A percentile compares a stretch with the other conserved stretches of the same genome.
These are phyloP conservation scores for Chloroclysta siterata DNA, from an alignment of 2,888 invertebrate genomes.

Conservation along the genomic window DNA sequence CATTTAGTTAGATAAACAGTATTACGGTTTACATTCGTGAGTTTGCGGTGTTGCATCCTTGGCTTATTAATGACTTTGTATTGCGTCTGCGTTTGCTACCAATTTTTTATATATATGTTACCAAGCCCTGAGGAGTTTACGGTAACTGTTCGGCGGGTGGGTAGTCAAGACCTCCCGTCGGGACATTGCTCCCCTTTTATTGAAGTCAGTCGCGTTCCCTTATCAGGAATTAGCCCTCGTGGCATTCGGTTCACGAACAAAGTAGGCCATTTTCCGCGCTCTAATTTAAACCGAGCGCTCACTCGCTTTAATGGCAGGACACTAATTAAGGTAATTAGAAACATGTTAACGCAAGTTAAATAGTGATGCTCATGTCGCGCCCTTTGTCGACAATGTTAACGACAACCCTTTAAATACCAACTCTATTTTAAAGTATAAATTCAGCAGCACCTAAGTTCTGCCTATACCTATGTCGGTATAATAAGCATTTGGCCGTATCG, in stretches of 20 bases:
- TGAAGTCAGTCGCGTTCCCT: conserved; percentile 72
- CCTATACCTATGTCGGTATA: conserved; percentile 19
- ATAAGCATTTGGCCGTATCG: conserved; percentile 37
- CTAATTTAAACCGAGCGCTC: conserved; percentile 74
- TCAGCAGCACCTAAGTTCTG: conserved; percentile 25
- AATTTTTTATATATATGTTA: conserved; percentile 38
- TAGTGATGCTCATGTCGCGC: conserved; percentile 48
- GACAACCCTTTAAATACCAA: conserved; percentile 13
- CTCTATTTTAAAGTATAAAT: conserved; percentile 19
- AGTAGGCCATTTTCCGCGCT: conserved; percentile 72
- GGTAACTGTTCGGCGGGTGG: conserved; percentile 60
- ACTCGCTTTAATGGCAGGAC: conserved; percentile 70
- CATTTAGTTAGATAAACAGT: conserved; percentile 39
- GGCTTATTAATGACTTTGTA: conserved; percentile 23
- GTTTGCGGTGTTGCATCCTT: conserved; percentile 31
- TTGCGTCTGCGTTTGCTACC: conserved; percentile 22
- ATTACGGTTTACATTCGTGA: conserved; percentile 28
- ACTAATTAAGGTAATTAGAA: conserved; percentile 79
- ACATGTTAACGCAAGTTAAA: conserved; percentile 65
- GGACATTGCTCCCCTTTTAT: conserved; percentile 73
- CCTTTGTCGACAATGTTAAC: conserved; percentile 26
- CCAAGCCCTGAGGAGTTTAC: conserved; percentile 51
- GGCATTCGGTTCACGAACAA: conserved; percentile 74
- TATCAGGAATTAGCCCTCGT: conserved; percentile 77
- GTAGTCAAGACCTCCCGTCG: conserved; percentile 58